phyloP scores from a whole-genome alignment of 2,113 vertebrate genomes.

The Rhabdomys dilectus region DNA sequence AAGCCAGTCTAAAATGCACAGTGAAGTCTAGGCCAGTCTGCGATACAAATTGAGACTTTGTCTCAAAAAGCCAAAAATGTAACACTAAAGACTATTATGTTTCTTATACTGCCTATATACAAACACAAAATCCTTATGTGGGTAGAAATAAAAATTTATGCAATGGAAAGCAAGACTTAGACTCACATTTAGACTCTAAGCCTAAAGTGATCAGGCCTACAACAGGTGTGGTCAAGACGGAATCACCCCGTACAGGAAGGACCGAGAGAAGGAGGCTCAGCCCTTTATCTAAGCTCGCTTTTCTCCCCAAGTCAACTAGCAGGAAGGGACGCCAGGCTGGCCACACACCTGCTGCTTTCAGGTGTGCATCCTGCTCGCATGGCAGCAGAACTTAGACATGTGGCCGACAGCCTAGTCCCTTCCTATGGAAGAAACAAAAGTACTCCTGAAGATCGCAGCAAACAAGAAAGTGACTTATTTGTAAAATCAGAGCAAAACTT shows the following conservation, averaged over 20 bases:
- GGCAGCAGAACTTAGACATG: background rate
- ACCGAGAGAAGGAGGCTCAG: background rate
- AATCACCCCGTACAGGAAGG: too few relatives aligned
- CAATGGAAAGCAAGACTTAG: background rate
- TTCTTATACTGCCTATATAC: background rate
- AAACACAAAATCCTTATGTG: slow-evolving; percentile 3
- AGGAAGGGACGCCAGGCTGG: background rate
- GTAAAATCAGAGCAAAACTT: background rate
- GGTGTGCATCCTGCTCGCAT: background rate
- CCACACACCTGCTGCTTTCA: background rate
- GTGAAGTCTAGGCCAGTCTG: background rate
- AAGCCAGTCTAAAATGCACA: background rate
- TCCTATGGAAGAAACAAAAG: background rate
- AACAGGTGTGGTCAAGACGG: background rate
- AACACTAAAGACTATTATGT: background rate
- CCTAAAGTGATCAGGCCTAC: background rate
- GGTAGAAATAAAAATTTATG: background rate
- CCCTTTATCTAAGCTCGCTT: background rate
- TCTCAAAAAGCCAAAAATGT: background rate
- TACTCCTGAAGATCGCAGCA: background rate
- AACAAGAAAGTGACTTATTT: background rate
- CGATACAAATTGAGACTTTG: background rate
- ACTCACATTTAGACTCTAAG: background rate
- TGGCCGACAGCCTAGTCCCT: background rate
- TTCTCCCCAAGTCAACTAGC: background rate